These are phyloP conservation scores for Turritopsis dohrnii DNA, from an alignment of 30 jellyfish, hydroid and myxozoan species.

Conservation along the genomic window DNA sequence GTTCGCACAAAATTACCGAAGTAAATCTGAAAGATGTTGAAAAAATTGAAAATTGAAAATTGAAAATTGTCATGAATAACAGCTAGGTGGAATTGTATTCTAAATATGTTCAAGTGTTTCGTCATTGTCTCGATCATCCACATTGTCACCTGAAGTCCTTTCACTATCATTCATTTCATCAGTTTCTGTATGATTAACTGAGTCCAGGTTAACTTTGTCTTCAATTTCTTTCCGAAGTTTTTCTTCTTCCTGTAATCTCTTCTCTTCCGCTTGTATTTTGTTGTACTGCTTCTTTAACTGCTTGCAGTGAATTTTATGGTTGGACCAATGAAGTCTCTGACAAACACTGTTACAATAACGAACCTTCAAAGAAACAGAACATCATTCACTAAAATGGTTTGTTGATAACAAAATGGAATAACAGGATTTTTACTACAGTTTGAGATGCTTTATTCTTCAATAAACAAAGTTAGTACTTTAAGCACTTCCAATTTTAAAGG, in stretches of 20 bases:
- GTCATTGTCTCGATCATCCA: background rate
- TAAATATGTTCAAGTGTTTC: background rate
- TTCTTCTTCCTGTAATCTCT: conserved; percentile 22
- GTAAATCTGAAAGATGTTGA: no score
- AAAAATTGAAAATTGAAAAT: no score
- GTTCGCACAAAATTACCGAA: no score
- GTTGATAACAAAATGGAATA: no score
- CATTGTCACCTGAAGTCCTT: background rate
- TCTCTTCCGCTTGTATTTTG: conserved; percentile 2
- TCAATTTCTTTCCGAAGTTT: conserved; percentile 37
- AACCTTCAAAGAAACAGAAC: conserved; percentile 28
- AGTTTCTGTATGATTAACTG: background rate
- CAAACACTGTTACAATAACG: conserved; percentile 63
- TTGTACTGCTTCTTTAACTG: background rate
- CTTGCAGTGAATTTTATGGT: conserved; percentile 54
- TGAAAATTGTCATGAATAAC: background rate
- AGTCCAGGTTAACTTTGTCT: conserved; percentile 5
- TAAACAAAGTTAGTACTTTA: no score
- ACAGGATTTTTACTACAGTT: no score
- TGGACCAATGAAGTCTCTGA: conserved; percentile 72
- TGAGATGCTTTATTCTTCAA: no score
- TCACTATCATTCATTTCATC: background rate
- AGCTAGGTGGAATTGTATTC: background rate
- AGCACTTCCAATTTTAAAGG: no score
- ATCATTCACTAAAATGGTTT: no score